Evolutionary conservation across 2,797 vertebrate species (phyloP).

Genomic region (Smutsia gigantea): DNA sequence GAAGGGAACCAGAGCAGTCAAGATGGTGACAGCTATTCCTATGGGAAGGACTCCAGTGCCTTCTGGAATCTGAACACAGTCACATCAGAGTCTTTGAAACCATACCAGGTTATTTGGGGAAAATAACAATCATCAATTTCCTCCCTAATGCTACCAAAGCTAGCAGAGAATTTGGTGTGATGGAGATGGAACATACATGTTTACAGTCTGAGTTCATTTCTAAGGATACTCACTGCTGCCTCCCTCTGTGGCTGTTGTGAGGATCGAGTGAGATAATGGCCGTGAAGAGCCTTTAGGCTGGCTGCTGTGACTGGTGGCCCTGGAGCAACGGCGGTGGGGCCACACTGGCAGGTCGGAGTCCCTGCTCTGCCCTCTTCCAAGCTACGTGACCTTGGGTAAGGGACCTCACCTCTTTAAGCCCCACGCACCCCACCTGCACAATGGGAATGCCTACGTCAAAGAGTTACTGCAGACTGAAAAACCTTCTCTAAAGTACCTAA

Average conservation of each 20-base stretch:
- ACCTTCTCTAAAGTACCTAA: neutral
- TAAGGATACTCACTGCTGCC: slow-evolving; percentile 35
- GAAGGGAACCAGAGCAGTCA: slow-evolving; percentile 50
- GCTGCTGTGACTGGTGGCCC: neutral
- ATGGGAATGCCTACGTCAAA: neutral
- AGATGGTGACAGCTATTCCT: slow-evolving; percentile 68
- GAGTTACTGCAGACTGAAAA: neutral
- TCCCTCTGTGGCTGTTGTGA: slow-evolving; percentile 48
- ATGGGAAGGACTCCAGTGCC: slow-evolving; percentile 55
- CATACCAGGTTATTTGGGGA: slow-evolving; percentile 49
- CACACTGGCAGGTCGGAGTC: neutral
- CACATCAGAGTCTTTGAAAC: slow-evolving; percentile 58
- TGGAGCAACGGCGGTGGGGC: neutral
- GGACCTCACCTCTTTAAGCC: neutral
- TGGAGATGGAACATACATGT: slow-evolving; percentile 46
- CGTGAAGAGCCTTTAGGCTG: neutral
- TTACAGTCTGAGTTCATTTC: slow-evolving; percentile 57
- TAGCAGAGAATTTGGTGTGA: slow-evolving; percentile 59
- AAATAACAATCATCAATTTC: slow-evolving; percentile 77
- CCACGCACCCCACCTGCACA: neutral
- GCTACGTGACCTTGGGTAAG: neutral
- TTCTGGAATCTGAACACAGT: slow-evolving; percentile 69
- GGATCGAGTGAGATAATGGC: slow-evolving; percentile 33
- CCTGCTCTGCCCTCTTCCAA: neutral
- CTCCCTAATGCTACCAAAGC: slow-evolving; percentile 67